Conservation (phyloP, 2,113 vertebrate species). For the Lota lota region DNA sequence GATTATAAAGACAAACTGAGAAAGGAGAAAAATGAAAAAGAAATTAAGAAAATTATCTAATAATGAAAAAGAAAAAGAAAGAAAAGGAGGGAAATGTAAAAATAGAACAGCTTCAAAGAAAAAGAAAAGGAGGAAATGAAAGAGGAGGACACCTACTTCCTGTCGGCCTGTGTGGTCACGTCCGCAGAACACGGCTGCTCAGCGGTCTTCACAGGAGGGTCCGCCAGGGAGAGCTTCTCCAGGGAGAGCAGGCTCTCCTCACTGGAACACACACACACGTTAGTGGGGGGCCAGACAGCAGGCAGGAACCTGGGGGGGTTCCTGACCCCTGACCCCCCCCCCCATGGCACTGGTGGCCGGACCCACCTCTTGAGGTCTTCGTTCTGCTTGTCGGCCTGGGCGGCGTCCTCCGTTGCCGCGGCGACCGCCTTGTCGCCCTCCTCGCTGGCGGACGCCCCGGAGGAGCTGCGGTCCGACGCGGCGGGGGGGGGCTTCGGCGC, state of each 20-base stretch:
- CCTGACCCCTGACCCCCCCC: no score
- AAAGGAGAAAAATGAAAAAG: no score
- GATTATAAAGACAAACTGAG: no score
- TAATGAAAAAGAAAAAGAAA: no score
- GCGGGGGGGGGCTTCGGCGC: not conserved
- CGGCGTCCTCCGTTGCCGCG: no score
- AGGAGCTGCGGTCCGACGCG: not conserved
- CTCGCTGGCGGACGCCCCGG: not conserved
- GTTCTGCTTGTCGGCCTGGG: not conserved
- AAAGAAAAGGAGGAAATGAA: no score
- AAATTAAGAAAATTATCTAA: no score
- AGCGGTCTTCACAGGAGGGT: constrained; percentile 35
- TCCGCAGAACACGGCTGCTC: constrained; percentile 46
- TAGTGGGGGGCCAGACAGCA: no score
- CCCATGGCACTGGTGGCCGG: no score
- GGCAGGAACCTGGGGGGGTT: no score
- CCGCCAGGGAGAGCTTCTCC: constrained; percentile 66
- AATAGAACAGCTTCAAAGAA: no score
- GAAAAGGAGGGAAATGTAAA: no score
- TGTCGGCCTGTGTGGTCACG: constrained; percentile 57
- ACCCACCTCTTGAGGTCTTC: not conserved
- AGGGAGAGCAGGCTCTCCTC: constrained; percentile 55
- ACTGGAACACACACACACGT: constrained; percentile 45
- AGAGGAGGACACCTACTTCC: constrained; percentile 53
- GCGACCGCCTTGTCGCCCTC: not conserved